phyloP scores from a whole-genome alignment of 2,888 invertebrate genomes.

The Mallateleia sp. region DNA sequence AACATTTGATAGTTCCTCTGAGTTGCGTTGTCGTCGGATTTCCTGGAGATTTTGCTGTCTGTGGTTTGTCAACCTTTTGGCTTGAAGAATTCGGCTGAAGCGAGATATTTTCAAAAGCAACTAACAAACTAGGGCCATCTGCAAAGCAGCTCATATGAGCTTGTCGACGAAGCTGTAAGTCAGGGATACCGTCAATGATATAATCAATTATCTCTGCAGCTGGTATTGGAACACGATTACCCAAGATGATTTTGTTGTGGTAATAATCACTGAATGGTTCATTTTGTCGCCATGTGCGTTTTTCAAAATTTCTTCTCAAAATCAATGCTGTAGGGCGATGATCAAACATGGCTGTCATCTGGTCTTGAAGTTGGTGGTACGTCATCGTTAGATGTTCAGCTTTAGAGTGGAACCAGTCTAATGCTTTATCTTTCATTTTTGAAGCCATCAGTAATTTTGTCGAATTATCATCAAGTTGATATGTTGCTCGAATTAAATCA shows the following conservation, averaged over 20 bases:
- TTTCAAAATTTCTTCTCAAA: constrained; percentile 38
- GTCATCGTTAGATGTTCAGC: not conserved
- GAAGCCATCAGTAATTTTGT: not conserved
- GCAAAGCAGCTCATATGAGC: not conserved
- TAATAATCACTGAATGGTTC: constrained; percentile 44
- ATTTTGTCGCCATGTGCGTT: constrained; percentile 16
- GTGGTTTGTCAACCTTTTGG: no score
- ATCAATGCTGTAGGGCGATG: constrained; percentile 13
- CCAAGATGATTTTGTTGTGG: constrained; percentile 45
- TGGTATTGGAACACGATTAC: constrained; percentile 21
- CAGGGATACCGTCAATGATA: constrained; percentile 31
- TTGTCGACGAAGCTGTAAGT: constrained; percentile 16
- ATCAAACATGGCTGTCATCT: not conserved
- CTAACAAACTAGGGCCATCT: not conserved
- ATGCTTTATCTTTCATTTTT: constrained; percentile 15
- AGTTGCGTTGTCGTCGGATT: no score
- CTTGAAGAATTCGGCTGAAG: not conserved
- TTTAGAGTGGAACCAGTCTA: constrained; percentile 21
- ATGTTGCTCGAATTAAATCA: not conserved
- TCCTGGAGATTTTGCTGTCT: no score
- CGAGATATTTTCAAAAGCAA: constrained; percentile 13
- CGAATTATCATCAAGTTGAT: not conserved
- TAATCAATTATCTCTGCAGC: constrained; percentile 19
- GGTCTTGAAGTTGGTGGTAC: not conserved
- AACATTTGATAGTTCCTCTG: not conserved